phyloP scores from a whole-genome alignment of 92 coral and sea anemone genomes.

The Isaurus tuberculatus region DNA sequence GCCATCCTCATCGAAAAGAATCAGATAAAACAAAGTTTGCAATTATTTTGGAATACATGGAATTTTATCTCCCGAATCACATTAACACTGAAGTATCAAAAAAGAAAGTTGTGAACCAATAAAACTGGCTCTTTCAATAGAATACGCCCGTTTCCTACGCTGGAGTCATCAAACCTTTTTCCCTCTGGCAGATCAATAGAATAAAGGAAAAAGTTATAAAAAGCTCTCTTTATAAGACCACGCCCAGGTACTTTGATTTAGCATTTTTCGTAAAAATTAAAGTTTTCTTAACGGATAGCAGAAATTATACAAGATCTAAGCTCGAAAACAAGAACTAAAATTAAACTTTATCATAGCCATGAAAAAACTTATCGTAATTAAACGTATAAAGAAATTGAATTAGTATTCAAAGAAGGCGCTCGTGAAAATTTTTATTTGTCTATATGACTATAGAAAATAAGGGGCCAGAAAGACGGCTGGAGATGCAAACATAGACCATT shows the following conservation, averaged over 20 bases:
- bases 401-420: not conserved
- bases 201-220: not conserved
- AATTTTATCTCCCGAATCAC: too few relatives aligned
- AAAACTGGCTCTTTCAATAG: not conserved
- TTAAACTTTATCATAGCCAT: not conserved
- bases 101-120: constrained; percentile 1
- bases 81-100: constrained; percentile 12
- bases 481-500: constrained; percentile 17
- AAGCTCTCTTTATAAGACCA: not conserved
- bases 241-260: constrained; percentile 24
- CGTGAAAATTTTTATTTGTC: constrained; percentile 4
- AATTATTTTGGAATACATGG: too few relatives aligned
- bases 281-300: not conserved
- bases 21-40: too few relatives aligned
- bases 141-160: not conserved
- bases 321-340: not conserved
- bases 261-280: not conserved
- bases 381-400: not conserved
- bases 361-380: not conserved
- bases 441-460: not conserved
- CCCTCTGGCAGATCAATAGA: constrained; percentile 23
- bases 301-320: not conserved
- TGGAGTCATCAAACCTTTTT: not conserved
- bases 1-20: too few relatives aligned
- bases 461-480: constrained; percentile 7